Evolutionary conservation across 2,113 vertebrate species (phyloP), one percentile per base, ranked within the genome.

Genomic region (Lamprologus callipterus): DNA sequence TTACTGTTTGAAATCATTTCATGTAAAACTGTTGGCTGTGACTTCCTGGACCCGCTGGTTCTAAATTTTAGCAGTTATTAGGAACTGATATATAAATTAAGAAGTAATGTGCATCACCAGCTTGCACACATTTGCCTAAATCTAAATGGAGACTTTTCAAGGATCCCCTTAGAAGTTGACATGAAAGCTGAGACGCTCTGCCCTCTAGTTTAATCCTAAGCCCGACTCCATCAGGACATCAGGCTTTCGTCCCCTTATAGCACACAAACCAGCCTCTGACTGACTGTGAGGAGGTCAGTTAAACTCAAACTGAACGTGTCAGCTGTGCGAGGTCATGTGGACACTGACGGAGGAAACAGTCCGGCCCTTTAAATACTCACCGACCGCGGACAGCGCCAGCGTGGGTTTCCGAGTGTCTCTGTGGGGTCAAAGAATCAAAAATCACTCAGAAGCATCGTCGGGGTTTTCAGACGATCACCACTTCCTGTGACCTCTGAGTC

Each of bases 391-490:
- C 2, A 99, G 96, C 0, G 97, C 98, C 83, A 98, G 97, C 0
- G 97, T 96, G 14, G 99, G 98, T 81, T 99, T 99, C 82, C 99
- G 96, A 7, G 99, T 98, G 92, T 99, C 99, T 89, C 98, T 99
- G 96, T 78, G 96, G 96, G 90, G 42, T 12, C 37, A 78, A 37
- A 86, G 35, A 65, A 40, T 4, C 37, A 45, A 10, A 45, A 45
- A 17, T 73, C 68, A 73, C 1, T 45, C 21, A 10, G 35, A 23
- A 40, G 16, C 5, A 60, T 19, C 9, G 9, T 60, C 3, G 0
- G 14, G 57, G 1, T 10, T 60, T 60, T 60, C 57, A 63, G 58
- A 19, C 5, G 1, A 63, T n/a, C 17, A 11, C 58, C 58, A 33
- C 0, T 11, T 2, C 17, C 17, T 35, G 58, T 19, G 4, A 19